Base-by-base conservation (phyloP, 2,888 invertebrate species). In the Julus scandinavius region DNA sequence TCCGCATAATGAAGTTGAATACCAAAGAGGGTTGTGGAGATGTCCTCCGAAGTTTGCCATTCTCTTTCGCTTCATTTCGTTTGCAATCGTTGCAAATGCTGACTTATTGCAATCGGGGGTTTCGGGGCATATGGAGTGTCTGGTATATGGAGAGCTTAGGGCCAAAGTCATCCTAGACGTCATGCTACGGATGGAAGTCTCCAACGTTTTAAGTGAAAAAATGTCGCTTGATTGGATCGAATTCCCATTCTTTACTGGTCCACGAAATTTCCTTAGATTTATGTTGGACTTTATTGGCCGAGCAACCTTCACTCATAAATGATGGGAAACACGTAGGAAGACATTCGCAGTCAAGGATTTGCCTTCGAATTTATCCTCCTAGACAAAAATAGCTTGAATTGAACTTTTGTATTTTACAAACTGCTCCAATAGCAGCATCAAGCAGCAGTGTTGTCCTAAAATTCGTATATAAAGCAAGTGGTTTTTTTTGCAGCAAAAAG, bases 1-100 rank as follows among this genome's bases (percentile, higher is more conserved):
- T 20, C 9, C 20, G 63, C 63, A 72, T 72, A 72, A 72, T 72
- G 63, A 72, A 20, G 63, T 72, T 72, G 63, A 72, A 72, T 72
- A 7, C 7, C 63, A 72, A 17, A 7, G 20, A 7, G 20, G 20
- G 63, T 29, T n/a, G 2, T n/a, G 58, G 58, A 63, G 58, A 63
- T 15, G 58, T 63, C 58, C 17, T 54, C 11, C 54, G 54, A 15
- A 17, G 13, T 54, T 54, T 54, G 54, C 54, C 13, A 17, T 54
- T 54, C 58, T 63, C n/a, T 63, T 63, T 72, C 63, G 63, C 63
- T 72, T 72, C 20, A 72, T 72, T 72, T 7, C 20, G 63, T 29
- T 72, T 29, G n/a, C 63, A 72, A 45, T 29, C 63, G 63, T 20
- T 5, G 20, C 63, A 72, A 72, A 72, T 72, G 63, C 20, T 72